These are phyloP conservation scores for Zaprionus lineosus DNA, from an alignment of 2,888 invertebrate species.

Conservation along the genomic window DNA sequence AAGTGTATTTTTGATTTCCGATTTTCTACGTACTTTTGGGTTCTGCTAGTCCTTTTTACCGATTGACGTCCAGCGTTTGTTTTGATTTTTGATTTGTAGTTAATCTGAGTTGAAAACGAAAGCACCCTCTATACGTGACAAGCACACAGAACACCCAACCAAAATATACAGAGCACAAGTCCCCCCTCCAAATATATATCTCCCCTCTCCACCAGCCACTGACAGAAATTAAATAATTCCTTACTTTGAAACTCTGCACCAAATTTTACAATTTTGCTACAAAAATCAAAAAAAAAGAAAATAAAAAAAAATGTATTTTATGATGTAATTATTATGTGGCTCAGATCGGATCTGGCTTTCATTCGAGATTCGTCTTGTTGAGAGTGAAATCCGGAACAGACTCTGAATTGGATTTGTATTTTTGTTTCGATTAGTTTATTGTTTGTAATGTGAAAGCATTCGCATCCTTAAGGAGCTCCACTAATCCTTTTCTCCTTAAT, in stretches of 20 bases:
- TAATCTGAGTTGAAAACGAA: constrained; percentile 4
- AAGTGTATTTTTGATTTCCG: constrained; percentile 28
- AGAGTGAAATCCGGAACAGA: constrained; percentile 9
- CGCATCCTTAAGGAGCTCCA: constrained; percentile 1
- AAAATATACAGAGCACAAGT: constrained; percentile 11
- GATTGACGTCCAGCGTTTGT: too few relatives aligned
- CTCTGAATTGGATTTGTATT: constrained; percentile 22
- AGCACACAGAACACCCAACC: constrained; percentile 21
- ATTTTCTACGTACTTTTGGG: not conserved
- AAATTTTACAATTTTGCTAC: constrained; percentile 48
- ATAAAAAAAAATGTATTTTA: constrained; percentile 22
- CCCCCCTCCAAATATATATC: too few relatives aligned
- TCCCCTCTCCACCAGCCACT: constrained; percentile 23
- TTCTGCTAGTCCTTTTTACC: too few relatives aligned
- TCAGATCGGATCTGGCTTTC: constrained; percentile 6
- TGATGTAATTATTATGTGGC: constrained; percentile 36
- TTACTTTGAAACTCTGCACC: constrained; percentile 46
- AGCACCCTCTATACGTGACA: constrained; percentile 13
- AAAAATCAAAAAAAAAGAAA: constrained; percentile 15
- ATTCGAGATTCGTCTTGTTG: not conserved
- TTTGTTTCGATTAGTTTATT: constrained; percentile 40
- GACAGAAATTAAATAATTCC: constrained; percentile 31
- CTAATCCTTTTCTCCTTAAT: constrained; percentile 23
- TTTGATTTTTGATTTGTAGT: constrained; percentile 44
- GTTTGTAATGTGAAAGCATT: constrained; percentile 3